Conservation (phyloP, 2,797 vertebrate species). For the Psittacula echo region DNA sequence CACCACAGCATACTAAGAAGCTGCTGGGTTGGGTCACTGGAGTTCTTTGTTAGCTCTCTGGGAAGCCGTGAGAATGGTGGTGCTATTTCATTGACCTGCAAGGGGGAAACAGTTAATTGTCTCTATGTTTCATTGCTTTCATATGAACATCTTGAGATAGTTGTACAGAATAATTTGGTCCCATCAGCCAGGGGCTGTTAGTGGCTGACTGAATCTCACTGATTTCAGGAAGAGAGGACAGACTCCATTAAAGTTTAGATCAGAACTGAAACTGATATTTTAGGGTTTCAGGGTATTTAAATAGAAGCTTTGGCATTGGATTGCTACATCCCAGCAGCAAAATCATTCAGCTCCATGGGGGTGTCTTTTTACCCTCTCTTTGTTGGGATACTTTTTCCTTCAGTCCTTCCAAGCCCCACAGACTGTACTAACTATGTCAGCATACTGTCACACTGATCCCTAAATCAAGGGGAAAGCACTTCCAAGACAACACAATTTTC, state of each 20-base stretch:
- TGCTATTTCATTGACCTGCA: not conserved
- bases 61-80: not conserved
- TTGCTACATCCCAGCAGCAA: not conserved
- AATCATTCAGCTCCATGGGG: not conserved
- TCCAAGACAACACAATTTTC: not conserved
- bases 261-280: not conserved
- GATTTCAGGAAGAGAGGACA: not conserved
- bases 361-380: not conserved
- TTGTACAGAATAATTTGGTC: not conserved
- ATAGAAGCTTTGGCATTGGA: not conserved
- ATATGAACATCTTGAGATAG: not conserved
- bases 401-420: not conserved
- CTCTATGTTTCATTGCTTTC: not conserved
- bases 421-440: not conserved
- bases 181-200: not conserved
- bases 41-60: not conserved
- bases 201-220: not conserved
- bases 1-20: not conserved
- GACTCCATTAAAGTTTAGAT: not conserved
- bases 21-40: not conserved
- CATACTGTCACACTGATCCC: fast-evolving
- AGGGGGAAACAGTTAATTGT: not conserved
- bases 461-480: not conserved
- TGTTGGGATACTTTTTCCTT: not conserved
- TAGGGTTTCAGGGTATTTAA: not conserved